Evolutionary conservation across 2,113 vertebrate species (phyloP).

Genomic region (Misgurnus mizolepis): DNA sequence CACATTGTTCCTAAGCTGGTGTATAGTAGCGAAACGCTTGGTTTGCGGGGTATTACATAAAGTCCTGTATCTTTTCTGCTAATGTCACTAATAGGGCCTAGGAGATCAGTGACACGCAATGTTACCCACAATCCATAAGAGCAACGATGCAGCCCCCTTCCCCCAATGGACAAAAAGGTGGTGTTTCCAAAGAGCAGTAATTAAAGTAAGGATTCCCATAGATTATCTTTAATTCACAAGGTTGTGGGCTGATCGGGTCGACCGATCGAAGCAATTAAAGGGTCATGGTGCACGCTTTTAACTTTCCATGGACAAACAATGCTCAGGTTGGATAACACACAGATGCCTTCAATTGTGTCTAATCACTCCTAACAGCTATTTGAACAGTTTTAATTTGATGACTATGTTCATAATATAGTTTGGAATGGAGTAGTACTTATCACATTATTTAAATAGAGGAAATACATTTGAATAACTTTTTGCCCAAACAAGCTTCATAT

Average conservation of each 20-base stretch:
- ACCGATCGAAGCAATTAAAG: slow-evolving; percentile 36
- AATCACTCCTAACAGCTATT: neutral
- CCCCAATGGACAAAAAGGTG: neutral
- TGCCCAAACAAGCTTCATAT: no score
- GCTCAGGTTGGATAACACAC: neutral
- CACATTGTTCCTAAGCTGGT: slow-evolving; percentile 64
- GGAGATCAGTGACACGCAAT: slow-evolving; percentile 43
- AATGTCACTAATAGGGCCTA: slow-evolving; percentile 56
- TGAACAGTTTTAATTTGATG: no score
- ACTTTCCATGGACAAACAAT: slow-evolving; percentile 30
- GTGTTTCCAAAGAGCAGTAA: slow-evolving; percentile 10
- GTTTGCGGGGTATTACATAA: slow-evolving; percentile 44
- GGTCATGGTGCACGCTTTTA: slow-evolving; percentile 25
- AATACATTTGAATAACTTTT: no score
- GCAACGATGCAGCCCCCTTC: neutral
- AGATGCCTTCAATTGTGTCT: slow-evolving; percentile 6
- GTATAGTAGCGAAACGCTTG: slow-evolving; percentile 42
- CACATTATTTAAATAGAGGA: no score
- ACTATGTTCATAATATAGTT: no score
- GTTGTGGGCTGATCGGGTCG: slow-evolving; percentile 10
- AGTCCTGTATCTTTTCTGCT: slow-evolving; percentile 58
- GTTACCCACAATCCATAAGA: slow-evolving; percentile 29
- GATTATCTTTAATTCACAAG: slow-evolving; percentile 37
- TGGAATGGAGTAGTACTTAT: no score
- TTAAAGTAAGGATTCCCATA: slow-evolving; percentile 30